These are phyloP conservation scores for Pachypanchax playfairii DNA, from an alignment of 2,113 vertebrate genomes.

Conservation along the genomic window DNA sequence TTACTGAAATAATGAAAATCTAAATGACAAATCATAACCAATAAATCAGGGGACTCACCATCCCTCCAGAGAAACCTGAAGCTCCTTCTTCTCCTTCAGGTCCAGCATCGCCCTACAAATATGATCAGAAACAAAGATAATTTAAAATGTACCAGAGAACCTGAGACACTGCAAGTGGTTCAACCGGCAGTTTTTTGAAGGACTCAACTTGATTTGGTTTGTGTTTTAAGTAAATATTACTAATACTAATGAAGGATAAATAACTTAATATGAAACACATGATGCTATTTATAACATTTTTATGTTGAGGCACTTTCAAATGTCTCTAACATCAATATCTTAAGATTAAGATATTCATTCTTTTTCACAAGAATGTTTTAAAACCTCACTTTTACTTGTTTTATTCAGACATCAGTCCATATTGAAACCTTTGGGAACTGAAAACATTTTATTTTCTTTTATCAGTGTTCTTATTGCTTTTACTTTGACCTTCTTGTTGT, in stretches of 20 bases:
- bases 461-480: neutral
- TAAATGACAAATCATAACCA: neutral
- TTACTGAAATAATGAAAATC: no score
- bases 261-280: no score
- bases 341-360: neutral
- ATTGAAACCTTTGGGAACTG: neutral
- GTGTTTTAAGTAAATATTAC: no score
- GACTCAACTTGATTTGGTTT: no score
- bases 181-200: no score
- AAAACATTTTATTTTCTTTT: neutral
- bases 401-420: no score
- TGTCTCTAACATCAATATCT: neutral
- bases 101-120: conserved; percentile 70
- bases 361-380: no score
- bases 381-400: no score
- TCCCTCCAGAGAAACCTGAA: conserved; percentile 77
- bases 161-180: neutral
- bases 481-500: conserved; percentile 5
- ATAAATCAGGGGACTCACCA: conserved; percentile 56
- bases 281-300: no score
- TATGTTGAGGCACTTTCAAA: accelerated
- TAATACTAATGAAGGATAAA: no score
- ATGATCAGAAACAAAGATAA: conserved; percentile 27
- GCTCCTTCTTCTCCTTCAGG: conserved; percentile 75
- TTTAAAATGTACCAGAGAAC: neutral